These are phyloP conservation scores for Craniophora ligustri DNA, from an alignment of 2,888 invertebrate species.

Conservation along the genomic window DNA sequence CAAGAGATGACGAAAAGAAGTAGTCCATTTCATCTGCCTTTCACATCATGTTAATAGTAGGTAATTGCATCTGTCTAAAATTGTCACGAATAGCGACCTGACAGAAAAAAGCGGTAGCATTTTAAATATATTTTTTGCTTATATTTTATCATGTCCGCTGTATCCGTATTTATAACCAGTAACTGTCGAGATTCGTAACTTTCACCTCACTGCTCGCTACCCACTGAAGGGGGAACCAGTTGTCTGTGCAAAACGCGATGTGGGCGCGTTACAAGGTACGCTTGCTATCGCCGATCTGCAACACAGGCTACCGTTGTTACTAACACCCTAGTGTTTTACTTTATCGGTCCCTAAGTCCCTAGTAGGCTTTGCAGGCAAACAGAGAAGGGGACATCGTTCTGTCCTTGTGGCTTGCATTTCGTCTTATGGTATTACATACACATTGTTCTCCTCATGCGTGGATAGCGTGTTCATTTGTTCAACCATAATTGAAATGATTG, in stretches of 20 bases:
- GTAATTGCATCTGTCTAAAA: too few species aligned
- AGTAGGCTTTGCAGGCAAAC: constrained; percentile 23
- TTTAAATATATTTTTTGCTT: constrained; percentile 15
- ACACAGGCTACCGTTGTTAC: constrained; percentile 31
- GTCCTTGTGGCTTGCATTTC: constrained; percentile 35
- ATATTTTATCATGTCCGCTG: constrained; percentile 12
- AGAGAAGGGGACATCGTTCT: constrained; percentile 39
- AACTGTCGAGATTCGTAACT: constrained; percentile 37
- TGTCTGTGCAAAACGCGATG: constrained; percentile 25
- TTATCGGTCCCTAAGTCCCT: constrained; percentile 3
- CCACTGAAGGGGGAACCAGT: constrained; percentile 39
- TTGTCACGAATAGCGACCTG: too few species aligned
- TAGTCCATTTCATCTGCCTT: too few species aligned
- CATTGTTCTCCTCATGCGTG: constrained; percentile 8
- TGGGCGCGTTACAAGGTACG: constrained; percentile 38
- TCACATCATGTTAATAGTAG: too few species aligned
- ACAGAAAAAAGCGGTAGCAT: too few species aligned
- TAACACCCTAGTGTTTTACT: constrained; percentile 1
- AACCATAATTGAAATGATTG: too few species aligned
- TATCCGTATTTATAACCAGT: constrained; percentile 5
- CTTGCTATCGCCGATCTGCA: constrained; percentile 26
- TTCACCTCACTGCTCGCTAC: constrained; percentile 45
- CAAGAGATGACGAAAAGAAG: too few species aligned
- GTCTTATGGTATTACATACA: constrained; percentile 14
- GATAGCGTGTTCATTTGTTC: too few species aligned